These are phyloP conservation scores for Drosophila bocqueti DNA, from an alignment of 1,140 invertebrate genomes.

Conservation along the genomic window DNA sequence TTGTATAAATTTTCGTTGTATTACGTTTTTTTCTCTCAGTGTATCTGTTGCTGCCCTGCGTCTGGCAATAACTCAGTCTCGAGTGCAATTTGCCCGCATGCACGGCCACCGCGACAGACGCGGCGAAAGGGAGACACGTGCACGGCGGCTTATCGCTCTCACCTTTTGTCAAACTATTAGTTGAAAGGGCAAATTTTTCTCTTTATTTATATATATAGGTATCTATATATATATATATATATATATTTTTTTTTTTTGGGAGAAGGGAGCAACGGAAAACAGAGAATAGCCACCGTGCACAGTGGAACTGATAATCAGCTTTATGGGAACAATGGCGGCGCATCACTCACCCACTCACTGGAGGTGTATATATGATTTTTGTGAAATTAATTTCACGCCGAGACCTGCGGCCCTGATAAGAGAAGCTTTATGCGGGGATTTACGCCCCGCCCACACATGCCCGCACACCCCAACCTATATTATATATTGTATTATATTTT, in stretches of 20 bases:
- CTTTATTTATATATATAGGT: background rate
- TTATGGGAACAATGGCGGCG: slow-evolving; percentile 32
- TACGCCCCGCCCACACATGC: background rate
- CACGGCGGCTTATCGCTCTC: slow-evolving; percentile 56
- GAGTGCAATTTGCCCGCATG: slow-evolving; percentile 75
- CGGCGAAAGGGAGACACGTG: slow-evolving; percentile 37
- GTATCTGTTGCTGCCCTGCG: slow-evolving; percentile 49
- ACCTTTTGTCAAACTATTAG: slow-evolving; percentile 78
- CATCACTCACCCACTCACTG: slow-evolving; percentile 2
- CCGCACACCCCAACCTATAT: background rate
- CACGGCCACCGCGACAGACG: slow-evolving; percentile 9
- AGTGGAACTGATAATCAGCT: slow-evolving; percentile 41
- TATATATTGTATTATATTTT: slow-evolving; percentile 14
- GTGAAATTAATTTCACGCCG: slow-evolving; percentile 53
- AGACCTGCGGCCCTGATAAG: slow-evolving; percentile 36
- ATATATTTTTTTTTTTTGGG: background rate
- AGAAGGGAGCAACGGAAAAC: background rate
- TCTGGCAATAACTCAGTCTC: slow-evolving; percentile 79
- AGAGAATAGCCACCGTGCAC: slow-evolving; percentile 16
- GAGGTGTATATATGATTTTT: slow-evolving; percentile 24
- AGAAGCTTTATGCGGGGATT: slow-evolving; percentile 37
- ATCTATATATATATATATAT: background rate
- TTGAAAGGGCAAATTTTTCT: slow-evolving; percentile 24
- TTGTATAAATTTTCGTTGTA: background rate
- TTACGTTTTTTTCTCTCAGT: slow-evolving; percentile 13